A percentile compares a stretch with the other conserved stretches of the same genome.
phyloP scores from a whole-genome alignment of 2,113 vertebrate genomes.

The Rhinoderma darwinii region DNA sequence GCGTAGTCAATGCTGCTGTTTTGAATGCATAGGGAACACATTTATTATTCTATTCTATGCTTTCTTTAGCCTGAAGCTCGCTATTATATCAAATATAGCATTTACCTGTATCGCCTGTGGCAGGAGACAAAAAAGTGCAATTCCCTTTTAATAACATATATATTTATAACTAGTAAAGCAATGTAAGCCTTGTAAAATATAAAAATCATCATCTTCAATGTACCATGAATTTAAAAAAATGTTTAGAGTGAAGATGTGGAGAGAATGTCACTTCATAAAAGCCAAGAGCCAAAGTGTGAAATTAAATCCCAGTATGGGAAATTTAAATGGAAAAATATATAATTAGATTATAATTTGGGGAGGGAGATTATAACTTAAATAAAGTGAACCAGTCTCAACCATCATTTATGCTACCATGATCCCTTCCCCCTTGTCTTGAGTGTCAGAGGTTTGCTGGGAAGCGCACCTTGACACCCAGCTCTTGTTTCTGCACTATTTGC shows the following conservation, averaged over 20 bases:
- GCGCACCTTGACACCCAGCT: not conserved
- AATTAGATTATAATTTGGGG: not conserved
- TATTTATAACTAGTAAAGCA: not conserved
- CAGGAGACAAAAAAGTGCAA: not conserved
- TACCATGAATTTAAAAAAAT: not conserved
- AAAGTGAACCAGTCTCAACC: not conserved
- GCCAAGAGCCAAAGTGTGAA: conserved; percentile 6
- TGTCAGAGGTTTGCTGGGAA: not conserved
- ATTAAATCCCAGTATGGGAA: conserved; percentile 18
- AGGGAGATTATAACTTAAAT: not conserved
- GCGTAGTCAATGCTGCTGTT: not conserved
- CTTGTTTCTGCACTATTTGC: not conserved
- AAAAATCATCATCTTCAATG: not conserved
- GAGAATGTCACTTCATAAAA: conserved; percentile 13
- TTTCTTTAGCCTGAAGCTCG: not conserved
- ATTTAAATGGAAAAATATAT: not conserved
- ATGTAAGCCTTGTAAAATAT: not conserved
- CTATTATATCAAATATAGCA: not conserved
- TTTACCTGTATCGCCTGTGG: not conserved
- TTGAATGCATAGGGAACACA: not conserved
- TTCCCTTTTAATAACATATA: not conserved
- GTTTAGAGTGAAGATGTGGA: not conserved
- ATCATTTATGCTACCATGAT: not conserved
- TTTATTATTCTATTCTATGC: not conserved
- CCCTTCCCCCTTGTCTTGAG: not conserved